phyloP scores from a whole-genome alignment of 2,888 invertebrate genomes.

The Acleris literana region DNA sequence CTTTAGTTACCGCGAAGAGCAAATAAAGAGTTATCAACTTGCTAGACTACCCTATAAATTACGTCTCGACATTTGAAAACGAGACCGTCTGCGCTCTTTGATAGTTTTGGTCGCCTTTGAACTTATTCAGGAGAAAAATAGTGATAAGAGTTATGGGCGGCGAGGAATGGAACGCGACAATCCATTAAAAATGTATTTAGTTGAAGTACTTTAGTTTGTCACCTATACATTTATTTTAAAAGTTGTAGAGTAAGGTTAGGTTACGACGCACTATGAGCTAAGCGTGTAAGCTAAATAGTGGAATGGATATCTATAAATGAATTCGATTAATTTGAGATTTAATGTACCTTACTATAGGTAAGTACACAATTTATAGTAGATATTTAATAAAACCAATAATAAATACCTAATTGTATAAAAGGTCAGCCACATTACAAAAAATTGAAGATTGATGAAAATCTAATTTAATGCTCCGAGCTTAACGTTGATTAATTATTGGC shows the following conservation, averaged over 20 bases:
- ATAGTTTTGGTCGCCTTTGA: conserved; percentile 19
- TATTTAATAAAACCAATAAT: too few relatives aligned
- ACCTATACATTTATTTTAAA: too few relatives aligned
- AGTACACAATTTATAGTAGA: too few relatives aligned
- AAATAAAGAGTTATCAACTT: conserved; percentile 49
- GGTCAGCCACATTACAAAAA: conserved; percentile 4
- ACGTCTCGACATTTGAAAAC: conserved; percentile 27
- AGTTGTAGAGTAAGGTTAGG: too few relatives aligned
- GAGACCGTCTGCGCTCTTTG: conserved; percentile 15
- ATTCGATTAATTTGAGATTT: too few relatives aligned
- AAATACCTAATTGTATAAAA: too few relatives aligned
- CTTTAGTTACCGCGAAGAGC: conserved; percentile 33
- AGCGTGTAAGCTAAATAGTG: too few relatives aligned
- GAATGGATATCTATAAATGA: too few relatives aligned
- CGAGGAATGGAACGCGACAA: not conserved
- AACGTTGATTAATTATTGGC: conserved; percentile 32
- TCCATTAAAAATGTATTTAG: not conserved
- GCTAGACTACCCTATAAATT: conserved; percentile 48
- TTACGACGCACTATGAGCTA: too few relatives aligned
- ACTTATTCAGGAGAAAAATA: conserved; percentile 6
- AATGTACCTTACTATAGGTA: too few relatives aligned
- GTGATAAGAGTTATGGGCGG: conserved; percentile 1
- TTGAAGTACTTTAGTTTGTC: too few relatives aligned
- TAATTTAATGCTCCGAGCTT: conserved; percentile 29
- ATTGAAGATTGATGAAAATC: conserved; percentile 23